These are phyloP conservation scores for Xiphophorus maculatus DNA, from an alignment of 2,113 vertebrate genomes.

Conservation along the genomic window DNA sequence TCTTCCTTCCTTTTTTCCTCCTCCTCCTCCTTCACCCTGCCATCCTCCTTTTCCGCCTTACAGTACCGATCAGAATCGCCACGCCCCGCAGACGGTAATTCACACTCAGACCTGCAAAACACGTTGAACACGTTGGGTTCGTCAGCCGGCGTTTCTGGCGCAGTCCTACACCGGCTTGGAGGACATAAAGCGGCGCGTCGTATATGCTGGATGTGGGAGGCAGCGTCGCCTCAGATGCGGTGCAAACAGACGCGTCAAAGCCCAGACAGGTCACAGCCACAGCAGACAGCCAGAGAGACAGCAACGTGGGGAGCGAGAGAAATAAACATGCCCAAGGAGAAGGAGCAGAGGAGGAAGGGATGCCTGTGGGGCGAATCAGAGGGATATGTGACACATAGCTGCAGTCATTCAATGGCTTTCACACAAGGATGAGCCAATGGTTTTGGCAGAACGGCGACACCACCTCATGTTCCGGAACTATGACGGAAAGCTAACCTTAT, in stretches of 20 bases:
- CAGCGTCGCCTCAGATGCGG: constrained; percentile 36
- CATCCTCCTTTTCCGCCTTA: constrained; percentile 53
- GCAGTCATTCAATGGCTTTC: constrained; percentile 43
- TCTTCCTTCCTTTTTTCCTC: background rate
- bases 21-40: constrained; percentile 42
- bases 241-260: constrained; percentile 62
- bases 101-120: constrained; percentile 13
- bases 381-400: constrained; percentile 39
- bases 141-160: constrained; percentile 23
- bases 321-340: constrained; percentile 5
- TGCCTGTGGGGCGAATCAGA: constrained; percentile 25
- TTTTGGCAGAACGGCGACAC: background rate
- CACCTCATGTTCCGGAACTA: constrained; percentile 17
- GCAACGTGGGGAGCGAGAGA: background rate
- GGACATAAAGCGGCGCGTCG: constrained; percentile 47
- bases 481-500: constrained; percentile 3
- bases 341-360: constrained; percentile 7
- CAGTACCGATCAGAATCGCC: constrained; percentile 57
- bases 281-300: constrained; percentile 54
- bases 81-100: constrained; percentile 51
- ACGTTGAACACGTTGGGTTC: constrained; percentile 23
- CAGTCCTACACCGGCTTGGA: constrained; percentile 31
- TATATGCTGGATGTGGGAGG: constrained; percentile 55
- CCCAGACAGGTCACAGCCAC: constrained; percentile 69
- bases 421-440: constrained; percentile 44